Evolutionary conservation across 2,888 invertebrate genomes (phyloP), one percentile per base, ranked within the genome.

Genomic region (Endomychus coccineus): DNA sequence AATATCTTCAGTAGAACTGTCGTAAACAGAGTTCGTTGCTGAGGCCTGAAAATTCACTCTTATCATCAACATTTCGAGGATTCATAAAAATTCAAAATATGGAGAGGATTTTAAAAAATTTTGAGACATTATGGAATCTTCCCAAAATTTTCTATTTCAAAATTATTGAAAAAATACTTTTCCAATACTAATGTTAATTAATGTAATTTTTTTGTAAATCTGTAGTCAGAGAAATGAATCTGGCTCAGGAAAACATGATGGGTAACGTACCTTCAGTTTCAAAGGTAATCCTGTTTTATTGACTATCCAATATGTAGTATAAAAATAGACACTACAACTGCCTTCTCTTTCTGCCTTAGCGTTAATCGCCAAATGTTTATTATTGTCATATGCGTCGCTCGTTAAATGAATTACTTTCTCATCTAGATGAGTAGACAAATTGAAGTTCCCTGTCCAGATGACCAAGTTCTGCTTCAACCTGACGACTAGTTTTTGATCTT

Each of bases 221-320:
- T n/a, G n/a, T n/a, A n/a, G n/a, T n/a, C n/a, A n/a, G n/a, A n/a
- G n/a, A n/a, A n/a, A n/a, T n/a, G n/a, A n/a, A n/a, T n/a, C n/a
- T n/a, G n/a, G n/a, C n/a, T n/a, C n/a, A n/a, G n/a, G n/a, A n/a
- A n/a, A n/a, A n/a, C n/a, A n/a, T n/a, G n/a, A n/a, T n/a, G n/a
- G n/a, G n/a, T n/a, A 10, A 34, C 58, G 61, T 61, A 84, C 87
- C 72, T 83, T 80, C 46, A 88, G 72, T 60, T 83, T 81, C 45
- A 92, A 62, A 2, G 90, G 87, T 42, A 91, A 66, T 9, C 85
- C 85, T 3, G 88, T 84, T 66, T 87, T 87, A 67, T 92, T 92
- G 45, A 91, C 79, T 54, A 92, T 73, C 90, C 91, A 92, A 62
- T 83, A 89, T 10, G 86, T 85, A 1, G 86, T 79, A 59, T 83